phyloP scores from a whole-genome alignment of 2,113 vertebrate species.

The Phaethon lepturus region DNA sequence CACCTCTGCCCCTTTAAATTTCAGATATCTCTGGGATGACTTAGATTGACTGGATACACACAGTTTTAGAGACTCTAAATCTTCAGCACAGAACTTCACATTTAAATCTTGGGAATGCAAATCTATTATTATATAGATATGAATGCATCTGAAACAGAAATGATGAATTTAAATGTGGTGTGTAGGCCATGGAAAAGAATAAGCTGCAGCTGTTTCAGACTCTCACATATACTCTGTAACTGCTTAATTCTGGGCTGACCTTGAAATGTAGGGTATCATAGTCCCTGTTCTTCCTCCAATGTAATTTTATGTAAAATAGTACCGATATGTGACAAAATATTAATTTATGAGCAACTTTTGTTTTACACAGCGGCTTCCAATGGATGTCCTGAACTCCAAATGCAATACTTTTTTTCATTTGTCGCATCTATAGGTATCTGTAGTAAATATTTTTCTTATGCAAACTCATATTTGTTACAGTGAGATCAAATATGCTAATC shows the following conservation, averaged over 20 bases:
- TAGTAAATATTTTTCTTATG: neutral
- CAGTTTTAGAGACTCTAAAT: neutral
- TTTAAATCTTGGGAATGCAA: neutral
- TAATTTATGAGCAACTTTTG: neutral
- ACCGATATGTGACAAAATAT: neutral
- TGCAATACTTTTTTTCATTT: neutral
- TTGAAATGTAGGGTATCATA: neutral
- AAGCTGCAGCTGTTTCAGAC: fast-evolving
- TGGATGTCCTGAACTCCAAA: neutral
- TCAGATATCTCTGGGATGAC: fast-evolving
- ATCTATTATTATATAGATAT: neutral
- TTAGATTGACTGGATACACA: neutral
- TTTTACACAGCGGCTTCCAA: neutral
- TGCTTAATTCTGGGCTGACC: neutral
- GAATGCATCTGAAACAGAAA: neutral
- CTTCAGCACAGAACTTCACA: neutral
- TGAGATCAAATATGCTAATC: neutral
- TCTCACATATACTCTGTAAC: neutral
- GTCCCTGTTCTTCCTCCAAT: neutral
- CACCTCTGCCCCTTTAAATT: neutral
- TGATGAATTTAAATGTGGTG: neutral
- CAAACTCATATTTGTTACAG: neutral
- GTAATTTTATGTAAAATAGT: neutral
- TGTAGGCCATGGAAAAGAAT: neutral
- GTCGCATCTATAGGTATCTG: neutral